Percentiles rank a stretch among this genome's conserved stretches.
These are phyloP conservation scores for Amphiprion percula DNA, from an alignment of 2,113 vertebrate genomes.

Conservation along the genomic window DNA sequence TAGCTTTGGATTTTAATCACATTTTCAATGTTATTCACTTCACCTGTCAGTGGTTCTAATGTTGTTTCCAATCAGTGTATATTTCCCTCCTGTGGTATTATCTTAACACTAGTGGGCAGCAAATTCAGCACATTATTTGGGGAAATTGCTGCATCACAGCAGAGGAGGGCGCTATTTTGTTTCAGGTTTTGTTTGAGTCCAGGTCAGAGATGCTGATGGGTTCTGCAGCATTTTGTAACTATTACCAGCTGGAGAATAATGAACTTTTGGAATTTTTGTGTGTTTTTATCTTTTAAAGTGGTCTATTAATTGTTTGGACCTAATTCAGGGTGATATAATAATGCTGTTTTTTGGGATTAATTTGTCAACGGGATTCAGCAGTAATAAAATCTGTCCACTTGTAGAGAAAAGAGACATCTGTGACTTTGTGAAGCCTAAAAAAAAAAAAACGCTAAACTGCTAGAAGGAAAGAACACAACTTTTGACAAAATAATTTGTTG, in stretches of 20 bases:
- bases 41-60: too few relatives aligned
- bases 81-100: not conserved
- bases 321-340: constrained; percentile 7
- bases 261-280: not conserved
- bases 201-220: not conserved
- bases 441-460: constrained; percentile 8
- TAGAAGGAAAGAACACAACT: constrained; percentile 25
- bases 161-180: constrained; percentile 2
- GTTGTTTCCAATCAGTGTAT: not conserved
- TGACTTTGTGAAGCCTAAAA: constrained; percentile 45
- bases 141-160: not conserved
- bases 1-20: too few relatives aligned
- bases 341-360: constrained; percentile 23
- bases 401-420: constrained; percentile 51
- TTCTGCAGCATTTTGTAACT: constrained; percentile 14
- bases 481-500: constrained; percentile 38
- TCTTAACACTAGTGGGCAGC: constrained; percentile 25
- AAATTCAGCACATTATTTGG: not conserved
- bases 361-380: constrained; percentile 25
- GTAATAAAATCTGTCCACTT: constrained; percentile 23
- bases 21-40: too few relatives aligned
- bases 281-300: constrained; percentile 6
- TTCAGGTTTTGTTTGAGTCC: not conserved
- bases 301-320: constrained; percentile 26
- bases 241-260: constrained; percentile 3